A percentile compares a stretch with the other conserved stretches of the same genome.
Evolutionary conservation across 1,140 invertebrate genomes (phyloP).

Genomic region (Hyles euphorbiae): DNA sequence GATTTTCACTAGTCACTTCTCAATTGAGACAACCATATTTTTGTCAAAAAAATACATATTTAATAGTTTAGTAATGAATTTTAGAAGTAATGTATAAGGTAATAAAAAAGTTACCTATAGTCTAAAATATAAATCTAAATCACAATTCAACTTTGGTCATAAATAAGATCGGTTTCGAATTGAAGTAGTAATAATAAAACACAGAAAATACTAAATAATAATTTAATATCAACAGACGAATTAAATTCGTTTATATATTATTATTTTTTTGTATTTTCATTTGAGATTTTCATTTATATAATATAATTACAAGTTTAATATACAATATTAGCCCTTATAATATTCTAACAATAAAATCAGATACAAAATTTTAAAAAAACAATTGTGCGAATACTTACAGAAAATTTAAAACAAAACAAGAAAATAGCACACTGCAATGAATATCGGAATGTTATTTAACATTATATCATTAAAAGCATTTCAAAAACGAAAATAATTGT

Average conservation of each 20-base stretch:
- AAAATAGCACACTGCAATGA: background rate
- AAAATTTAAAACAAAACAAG: background rate
- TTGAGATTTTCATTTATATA: slow-evolving; percentile 13
- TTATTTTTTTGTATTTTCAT: slow-evolving; percentile 17
- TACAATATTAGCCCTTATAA: slow-evolving; percentile 1
- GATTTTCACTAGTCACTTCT: background rate
- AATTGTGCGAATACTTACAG: background rate
- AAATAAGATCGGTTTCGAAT: too few species aligned
- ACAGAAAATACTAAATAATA: slow-evolving; percentile 33
- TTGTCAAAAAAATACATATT: too few species aligned
- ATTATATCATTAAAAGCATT: slow-evolving; percentile 8
- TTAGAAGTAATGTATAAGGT: too few species aligned
- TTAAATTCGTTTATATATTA: slow-evolving; percentile 51
- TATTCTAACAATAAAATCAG: background rate
- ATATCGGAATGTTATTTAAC: background rate
- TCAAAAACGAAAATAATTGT: too few species aligned
- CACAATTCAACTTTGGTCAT: too few species aligned
- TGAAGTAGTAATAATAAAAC: background rate
- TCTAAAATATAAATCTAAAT: too few species aligned
- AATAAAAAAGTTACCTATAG: too few species aligned
- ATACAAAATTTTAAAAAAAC: background rate
- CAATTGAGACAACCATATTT: background rate
- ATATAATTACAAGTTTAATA: slow-evolving; percentile 12
- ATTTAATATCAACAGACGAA: slow-evolving; percentile 62
- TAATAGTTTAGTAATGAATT: too few species aligned